Percentiles rank a stretch among this genome's conserved stretches.
phyloP scores from a whole-genome alignment of 92 coral and sea anemone genomes.

The Bergia puertoricense region DNA sequence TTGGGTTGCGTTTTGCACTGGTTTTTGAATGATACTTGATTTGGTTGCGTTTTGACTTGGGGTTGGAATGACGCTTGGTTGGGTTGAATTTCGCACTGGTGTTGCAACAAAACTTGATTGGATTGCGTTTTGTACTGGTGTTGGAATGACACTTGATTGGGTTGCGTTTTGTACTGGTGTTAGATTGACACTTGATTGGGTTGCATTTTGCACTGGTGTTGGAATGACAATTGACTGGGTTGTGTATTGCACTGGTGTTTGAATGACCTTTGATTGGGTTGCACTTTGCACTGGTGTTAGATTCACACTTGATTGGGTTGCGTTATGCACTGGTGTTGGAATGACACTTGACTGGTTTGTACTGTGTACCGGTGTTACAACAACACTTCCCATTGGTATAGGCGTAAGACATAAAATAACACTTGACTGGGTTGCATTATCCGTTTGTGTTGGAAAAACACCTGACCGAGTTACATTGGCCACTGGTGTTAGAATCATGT shows the following conservation, averaged over 20 bases:
- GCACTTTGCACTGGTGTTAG: not conserved
- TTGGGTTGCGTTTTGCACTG: too few relatives aligned
- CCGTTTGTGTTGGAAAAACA: not conserved
- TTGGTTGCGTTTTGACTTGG: not conserved
- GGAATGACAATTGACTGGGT: not conserved
- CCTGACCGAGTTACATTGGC: not conserved
- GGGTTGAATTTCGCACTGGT: not conserved
- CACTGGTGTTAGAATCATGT: not conserved
- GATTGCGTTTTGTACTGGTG: not conserved
- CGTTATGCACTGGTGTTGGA: not conserved
- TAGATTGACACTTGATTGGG: not conserved
- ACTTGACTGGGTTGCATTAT: not conserved
- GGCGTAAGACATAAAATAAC: not conserved
- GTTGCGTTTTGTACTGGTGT: not conserved
- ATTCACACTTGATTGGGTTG: not conserved
- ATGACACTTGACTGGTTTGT: not conserved
- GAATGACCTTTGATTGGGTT: not conserved
- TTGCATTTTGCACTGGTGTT: not conserved
- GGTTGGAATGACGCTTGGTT: not conserved
- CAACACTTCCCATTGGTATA: not conserved
- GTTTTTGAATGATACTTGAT: not conserved
- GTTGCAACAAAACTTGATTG: not conserved
- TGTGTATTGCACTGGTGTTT: not conserved
- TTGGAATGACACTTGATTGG: not conserved
- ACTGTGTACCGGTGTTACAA: not conserved